Evolutionary conservation across 2,888 invertebrate species (phyloP).

Genomic region (Chymomyza caudatula): DNA sequence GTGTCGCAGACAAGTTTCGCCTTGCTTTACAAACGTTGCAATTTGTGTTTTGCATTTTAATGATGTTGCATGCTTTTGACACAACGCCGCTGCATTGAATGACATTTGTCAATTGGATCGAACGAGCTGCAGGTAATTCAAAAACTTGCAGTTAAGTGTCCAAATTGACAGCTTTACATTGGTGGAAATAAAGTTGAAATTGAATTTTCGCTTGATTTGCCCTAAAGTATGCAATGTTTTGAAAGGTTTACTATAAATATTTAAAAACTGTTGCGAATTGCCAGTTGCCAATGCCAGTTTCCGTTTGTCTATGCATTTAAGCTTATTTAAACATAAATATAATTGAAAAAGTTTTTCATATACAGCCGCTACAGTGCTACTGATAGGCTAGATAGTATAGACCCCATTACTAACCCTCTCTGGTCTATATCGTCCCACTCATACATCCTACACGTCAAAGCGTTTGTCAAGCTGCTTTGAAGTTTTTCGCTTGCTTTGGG

Average conservation of each 20-base stretch:
- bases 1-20: neutral
- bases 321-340: conserved; percentile 38
- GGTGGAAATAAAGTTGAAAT: conserved; percentile 32
- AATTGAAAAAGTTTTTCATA: conserved; percentile 49
- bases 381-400: neutral
- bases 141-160: neutral
- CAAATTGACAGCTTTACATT: conserved; percentile 26
- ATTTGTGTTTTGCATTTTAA: conserved; percentile 44
- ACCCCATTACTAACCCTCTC: neutral
- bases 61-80: conserved; percentile 26
- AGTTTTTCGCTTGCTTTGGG: conserved; percentile 1
- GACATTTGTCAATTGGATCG: conserved; percentile 54
- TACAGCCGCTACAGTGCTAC: neutral
- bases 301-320: neutral
- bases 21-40: neutral
- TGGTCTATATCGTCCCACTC: neutral
- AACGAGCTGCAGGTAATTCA: neutral
- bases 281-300: neutral
- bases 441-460: neutral
- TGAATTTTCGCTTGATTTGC: conserved; percentile 24
- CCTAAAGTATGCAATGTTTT: conserved; percentile 10
- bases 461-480: conserved; percentile 18
- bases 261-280: neutral
- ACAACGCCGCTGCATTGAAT: conserved; percentile 26
- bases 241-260: neutral